A percentile compares a stretch with the other conserved stretches of the same genome.
These are phyloP conservation scores for Halesus radiatus DNA, from an alignment of 1,140 invertebrate genomes.

Conservation along the genomic window DNA sequence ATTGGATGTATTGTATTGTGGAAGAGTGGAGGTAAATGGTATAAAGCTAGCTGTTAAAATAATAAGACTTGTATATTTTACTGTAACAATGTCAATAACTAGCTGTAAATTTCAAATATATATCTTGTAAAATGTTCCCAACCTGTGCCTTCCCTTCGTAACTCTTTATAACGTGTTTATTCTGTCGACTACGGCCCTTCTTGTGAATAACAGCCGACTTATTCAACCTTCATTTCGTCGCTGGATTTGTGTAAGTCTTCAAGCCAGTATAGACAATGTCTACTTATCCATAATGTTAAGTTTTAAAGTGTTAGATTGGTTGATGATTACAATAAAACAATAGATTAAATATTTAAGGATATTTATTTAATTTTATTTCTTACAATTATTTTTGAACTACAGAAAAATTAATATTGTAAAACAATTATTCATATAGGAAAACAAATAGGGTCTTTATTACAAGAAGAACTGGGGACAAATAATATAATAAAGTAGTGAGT, in stretches of 20 bases:
- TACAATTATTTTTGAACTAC: conserved; percentile 34
- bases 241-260: conserved; percentile 50
- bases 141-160: conserved; percentile 55
- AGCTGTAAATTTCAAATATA: conserved; percentile 49
- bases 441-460: conserved; percentile 16
- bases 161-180: conserved; percentile 22
- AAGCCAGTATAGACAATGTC: conserved; percentile 56
- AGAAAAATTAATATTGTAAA: neutral
- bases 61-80: conserved; percentile 52
- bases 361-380: conserved; percentile 34
- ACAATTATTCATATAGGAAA: conserved; percentile 18
- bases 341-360: conserved; percentile 44
- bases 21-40: neutral
- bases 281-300: conserved; percentile 54
- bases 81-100: conserved; percentile 56
- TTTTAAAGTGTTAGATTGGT: conserved; percentile 54
- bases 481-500: conserved; percentile 5
- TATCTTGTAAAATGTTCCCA: conserved; percentile 50
- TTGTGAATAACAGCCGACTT: neutral
- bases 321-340: conserved; percentile 52
- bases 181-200: neutral
- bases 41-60: conserved; percentile 33
- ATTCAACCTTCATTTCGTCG: neutral
- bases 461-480: neutral
- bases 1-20: neutral